phyloP scores from a whole-genome alignment of 2,888 invertebrate genomes.

The Drosophila kambysellisi region DNA sequence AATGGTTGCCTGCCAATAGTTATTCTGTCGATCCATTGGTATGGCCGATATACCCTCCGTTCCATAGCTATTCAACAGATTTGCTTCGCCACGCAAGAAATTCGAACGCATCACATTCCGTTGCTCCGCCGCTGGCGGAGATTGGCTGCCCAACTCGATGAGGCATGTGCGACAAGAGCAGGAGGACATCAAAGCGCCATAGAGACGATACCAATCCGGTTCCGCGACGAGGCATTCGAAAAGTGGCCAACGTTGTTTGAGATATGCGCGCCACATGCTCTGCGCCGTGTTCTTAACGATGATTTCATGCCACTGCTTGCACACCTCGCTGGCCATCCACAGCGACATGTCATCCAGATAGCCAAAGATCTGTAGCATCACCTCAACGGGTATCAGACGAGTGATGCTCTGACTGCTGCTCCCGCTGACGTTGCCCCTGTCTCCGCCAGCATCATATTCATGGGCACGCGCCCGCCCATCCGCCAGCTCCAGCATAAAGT shows the following conservation, averaged over 20 bases:
- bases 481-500: constrained; percentile 82
- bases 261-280: constrained; percentile 92
- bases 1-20: constrained; percentile 97
- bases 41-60: constrained; percentile 85
- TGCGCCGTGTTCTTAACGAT: constrained; percentile 91
- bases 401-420: constrained; percentile 65
- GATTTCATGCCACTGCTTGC: constrained; percentile 93
- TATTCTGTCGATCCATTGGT: constrained; percentile 84
- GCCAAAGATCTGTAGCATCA: constrained; percentile 94
- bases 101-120: constrained; percentile 94
- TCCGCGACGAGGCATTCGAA: constrained; percentile 90
- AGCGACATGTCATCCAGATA: constrained; percentile 96
- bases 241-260: constrained; percentile 93
- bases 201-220: constrained; percentile 93
- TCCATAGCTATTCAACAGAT: constrained; percentile 83
- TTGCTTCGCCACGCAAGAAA: constrained; percentile 91
- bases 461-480: constrained; percentile 77
- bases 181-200: constrained; percentile 89
- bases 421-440: constrained; percentile 3
- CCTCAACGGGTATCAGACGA: constrained; percentile 86
- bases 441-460: constrained; percentile 48
- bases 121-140: constrained; percentile 88
- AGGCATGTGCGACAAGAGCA: constrained; percentile 95
- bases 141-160: constrained; percentile 92
- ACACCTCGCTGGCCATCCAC: constrained; percentile 95